phyloP scores from a whole-genome alignment of 2,888 invertebrate genomes.

The Nomada hirtipes region DNA sequence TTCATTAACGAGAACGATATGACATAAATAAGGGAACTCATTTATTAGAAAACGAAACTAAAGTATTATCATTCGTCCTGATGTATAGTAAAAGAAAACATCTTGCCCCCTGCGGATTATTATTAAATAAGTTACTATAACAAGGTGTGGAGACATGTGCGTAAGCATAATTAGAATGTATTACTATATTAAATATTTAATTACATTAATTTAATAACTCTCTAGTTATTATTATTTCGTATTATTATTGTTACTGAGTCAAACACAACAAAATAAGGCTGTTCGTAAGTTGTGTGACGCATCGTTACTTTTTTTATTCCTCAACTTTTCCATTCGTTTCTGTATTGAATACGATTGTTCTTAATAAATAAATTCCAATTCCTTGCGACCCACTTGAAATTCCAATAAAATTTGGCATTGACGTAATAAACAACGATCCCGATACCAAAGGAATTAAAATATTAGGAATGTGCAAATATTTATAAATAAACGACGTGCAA shows the following conservation, averaged over 20 bases:
- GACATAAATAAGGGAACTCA: slow-evolving; percentile 9
- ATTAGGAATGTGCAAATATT: slow-evolving; percentile 21
- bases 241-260: slow-evolving; percentile 50
- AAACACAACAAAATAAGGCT: slow-evolving; percentile 41
- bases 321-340: neutral
- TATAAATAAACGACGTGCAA: slow-evolving; percentile 10
- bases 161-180: slow-evolving; percentile 75
- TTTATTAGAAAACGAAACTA: slow-evolving; percentile 22
- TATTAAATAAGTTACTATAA: slow-evolving; percentile 67
- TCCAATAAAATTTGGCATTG: slow-evolving; percentile 10
- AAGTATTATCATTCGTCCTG: slow-evolving; percentile 22
- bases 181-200: slow-evolving; percentile 77
- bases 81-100: slow-evolving; percentile 24
- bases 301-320: slow-evolving; percentile 3
- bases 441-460: slow-evolving; percentile 2
- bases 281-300: slow-evolving; percentile 31
- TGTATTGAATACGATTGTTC: slow-evolving; percentile 27
- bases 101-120: slow-evolving; percentile 6
- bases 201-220: slow-evolving; percentile 67
- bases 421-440: neutral
- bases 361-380: slow-evolving; percentile 26
- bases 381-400: slow-evolving; percentile 48
- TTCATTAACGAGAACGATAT: slow-evolving; percentile 2
- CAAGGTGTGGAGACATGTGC: slow-evolving; percentile 68
- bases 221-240: slow-evolving; percentile 39